Conservation (phyloP, 1,140 invertebrate genomes). For the Yoshiicerus persimilis region DNA sequence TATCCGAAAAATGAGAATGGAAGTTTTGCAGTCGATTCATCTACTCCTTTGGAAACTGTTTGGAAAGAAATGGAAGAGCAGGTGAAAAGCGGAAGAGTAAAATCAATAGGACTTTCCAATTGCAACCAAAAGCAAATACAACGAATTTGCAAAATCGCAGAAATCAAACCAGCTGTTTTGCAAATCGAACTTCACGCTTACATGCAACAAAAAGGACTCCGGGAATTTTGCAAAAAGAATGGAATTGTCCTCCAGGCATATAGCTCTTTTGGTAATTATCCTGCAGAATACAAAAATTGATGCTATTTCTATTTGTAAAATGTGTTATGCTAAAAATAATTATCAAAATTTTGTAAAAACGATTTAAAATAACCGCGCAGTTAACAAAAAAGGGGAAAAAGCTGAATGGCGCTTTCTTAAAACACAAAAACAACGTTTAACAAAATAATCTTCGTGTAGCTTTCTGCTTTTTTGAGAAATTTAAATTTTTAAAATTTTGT, state of each 20-base stretch:
- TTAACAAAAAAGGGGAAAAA: too few species aligned
- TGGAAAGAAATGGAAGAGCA: conserved; percentile 56
- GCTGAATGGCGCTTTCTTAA: too few species aligned
- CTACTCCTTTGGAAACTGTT: not conserved
- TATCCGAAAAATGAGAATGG: conserved; percentile 49
- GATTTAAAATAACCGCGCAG: too few species aligned
- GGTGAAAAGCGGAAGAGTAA: not conserved
- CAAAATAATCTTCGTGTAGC: too few species aligned
- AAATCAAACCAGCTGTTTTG: conserved; percentile 66
- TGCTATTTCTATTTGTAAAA: too few species aligned
- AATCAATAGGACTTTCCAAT: conserved; percentile 59
- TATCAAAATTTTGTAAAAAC: too few species aligned
- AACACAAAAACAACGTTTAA: too few species aligned
- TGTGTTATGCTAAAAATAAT: too few species aligned
- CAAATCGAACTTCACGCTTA: conserved; percentile 55
- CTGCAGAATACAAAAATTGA: too few species aligned
- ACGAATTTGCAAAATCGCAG: conserved; percentile 59
- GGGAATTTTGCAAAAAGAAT: conserved; percentile 53
- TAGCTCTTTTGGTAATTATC: not conserved
- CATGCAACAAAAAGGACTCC: conserved; percentile 56
- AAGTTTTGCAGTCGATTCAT: conserved; percentile 34
- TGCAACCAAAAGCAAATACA: conserved; percentile 62
- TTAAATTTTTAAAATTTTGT: too few species aligned
- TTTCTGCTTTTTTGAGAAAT: too few species aligned
- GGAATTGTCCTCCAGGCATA: not conserved